phyloP scores from a whole-genome alignment of 1,140 invertebrate genomes.

The Atta cephalotes region DNA sequence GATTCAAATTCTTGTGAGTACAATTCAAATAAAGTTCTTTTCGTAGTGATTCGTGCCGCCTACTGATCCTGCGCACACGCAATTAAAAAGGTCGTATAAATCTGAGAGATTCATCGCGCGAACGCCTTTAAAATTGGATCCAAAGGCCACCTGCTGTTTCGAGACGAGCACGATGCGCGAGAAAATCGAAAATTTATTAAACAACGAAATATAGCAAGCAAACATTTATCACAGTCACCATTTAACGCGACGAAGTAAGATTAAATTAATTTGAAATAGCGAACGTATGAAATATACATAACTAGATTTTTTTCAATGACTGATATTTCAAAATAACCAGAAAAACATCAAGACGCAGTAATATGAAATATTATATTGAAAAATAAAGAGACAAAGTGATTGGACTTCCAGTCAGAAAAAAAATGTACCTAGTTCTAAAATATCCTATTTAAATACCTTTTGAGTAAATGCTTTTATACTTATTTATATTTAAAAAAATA shows the following conservation, averaged over 20 bases:
- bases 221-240: conserved; percentile 31
- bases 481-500: not conserved
- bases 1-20: conserved; percentile 15
- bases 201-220: conserved; percentile 14
- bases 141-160: conserved; percentile 48
- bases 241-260: conserved; percentile 20
- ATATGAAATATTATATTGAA: not conserved
- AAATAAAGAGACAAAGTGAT: not conserved
- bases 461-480: not conserved
- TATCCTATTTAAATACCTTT: not conserved
- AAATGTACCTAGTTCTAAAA: not conserved
- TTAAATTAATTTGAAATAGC: not conserved
- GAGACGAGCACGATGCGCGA: conserved; percentile 31
- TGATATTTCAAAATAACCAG: not conserved
- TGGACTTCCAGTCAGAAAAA: not conserved
- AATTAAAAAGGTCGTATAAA: conserved; percentile 61
- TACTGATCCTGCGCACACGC: conserved; percentile 21
- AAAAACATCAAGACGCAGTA: not conserved
- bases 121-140: conserved; percentile 56
- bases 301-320: not conserved
- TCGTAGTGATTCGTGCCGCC: conserved; percentile 22
- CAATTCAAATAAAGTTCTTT: conserved; percentile 41
- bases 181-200: conserved; percentile 62
- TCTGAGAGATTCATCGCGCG: conserved; percentile 61
- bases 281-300: not conserved